Evolutionary conservation across 2,113 vertebrate species (phyloP), one percentile per base, ranked within the genome.

Genomic region (Crotalus horridus): DNA sequence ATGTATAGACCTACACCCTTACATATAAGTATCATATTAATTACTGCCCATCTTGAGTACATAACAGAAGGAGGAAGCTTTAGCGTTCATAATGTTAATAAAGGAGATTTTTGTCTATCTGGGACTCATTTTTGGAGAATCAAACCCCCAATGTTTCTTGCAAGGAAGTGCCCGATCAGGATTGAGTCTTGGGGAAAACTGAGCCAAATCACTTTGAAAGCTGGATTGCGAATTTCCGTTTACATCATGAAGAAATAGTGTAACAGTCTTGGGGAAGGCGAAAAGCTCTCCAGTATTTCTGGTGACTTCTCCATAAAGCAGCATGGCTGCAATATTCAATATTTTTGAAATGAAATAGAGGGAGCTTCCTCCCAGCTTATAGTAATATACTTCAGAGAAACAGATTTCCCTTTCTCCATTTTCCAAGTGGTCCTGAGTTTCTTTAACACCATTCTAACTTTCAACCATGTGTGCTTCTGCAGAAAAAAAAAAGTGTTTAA

Each of bases 401-500:
- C 92, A 0, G 69, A 92, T 89, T 24, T 0, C n/a, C 55, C 24
- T 39, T 9, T 4, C 90, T 23, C 55, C 69, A 48, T 87, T 33
- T 46, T 3, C 29, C 85, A 61, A 59, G 33, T 48, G 88, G 90
- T 91, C 85, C 85, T 90, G 87, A 93, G 74, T 96, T 94, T 1
- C 17, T 81, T 95, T 93, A 1, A 43, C 94, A 58, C 81, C 92
- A 92, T 87, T 95, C 94, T 90, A 93, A 96, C 69, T 93, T 93
- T 96, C 94, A 85, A 94, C 96, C 94, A 95, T 94, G 94, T 95
- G 89, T 92, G 91, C 95, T 95, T 95, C 91, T 93, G 91, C 92
- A 94, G 94, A 94, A 93, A 96, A 97, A 97, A 94, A 93, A 96
- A 95, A 96, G 96, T 94, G 93, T 87, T 91, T 93, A 94, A 90